These are phyloP conservation scores for Euspilapteryx auroguttella DNA, from an alignment of 2,888 invertebrate genomes.

Conservation along the genomic window DNA sequence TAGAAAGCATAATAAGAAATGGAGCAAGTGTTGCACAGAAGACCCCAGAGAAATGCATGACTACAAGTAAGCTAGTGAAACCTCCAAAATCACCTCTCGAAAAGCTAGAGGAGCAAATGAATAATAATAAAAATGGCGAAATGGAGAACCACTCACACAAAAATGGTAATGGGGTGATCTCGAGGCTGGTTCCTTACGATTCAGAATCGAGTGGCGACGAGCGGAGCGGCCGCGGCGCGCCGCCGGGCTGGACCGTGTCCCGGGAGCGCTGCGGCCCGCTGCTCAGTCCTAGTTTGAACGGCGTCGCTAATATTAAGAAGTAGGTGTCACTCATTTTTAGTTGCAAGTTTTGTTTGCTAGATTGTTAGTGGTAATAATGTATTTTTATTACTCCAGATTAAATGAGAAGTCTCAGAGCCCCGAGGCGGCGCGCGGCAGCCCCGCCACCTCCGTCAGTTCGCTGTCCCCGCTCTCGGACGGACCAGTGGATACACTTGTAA, in stretches of 20 bases:
- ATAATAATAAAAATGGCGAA: slow-evolving; percentile 14
- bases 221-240: slow-evolving; percentile 31
- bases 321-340: slow-evolving; percentile 13
- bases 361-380: too few species aligned
- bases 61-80: slow-evolving; percentile 29
- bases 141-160: background rate
- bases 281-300: slow-evolving; percentile 49
- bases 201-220: slow-evolving; percentile 59
- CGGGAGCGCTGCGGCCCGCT: slow-evolving; percentile 35
- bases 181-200: slow-evolving; percentile 62
- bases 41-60: slow-evolving; percentile 21
- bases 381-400: slow-evolving; percentile 15
- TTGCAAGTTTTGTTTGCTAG: background rate
- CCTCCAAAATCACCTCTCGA: slow-evolving; percentile 39
- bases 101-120: slow-evolving; percentile 49
- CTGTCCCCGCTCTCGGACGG: too few species aligned
- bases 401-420: slow-evolving; percentile 29
- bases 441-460: slow-evolving; percentile 46
- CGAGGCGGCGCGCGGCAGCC: slow-evolving; percentile 13
- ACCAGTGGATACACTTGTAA: too few species aligned
- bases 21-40: slow-evolving; percentile 14
- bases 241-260: slow-evolving; percentile 48
- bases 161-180: slow-evolving; percentile 10
- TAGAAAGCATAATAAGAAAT: too few species aligned
- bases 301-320: slow-evolving; percentile 48